Base-by-base conservation (phyloP, 2,113 vertebrate species). In the Terrapene triunguis region DNA sequence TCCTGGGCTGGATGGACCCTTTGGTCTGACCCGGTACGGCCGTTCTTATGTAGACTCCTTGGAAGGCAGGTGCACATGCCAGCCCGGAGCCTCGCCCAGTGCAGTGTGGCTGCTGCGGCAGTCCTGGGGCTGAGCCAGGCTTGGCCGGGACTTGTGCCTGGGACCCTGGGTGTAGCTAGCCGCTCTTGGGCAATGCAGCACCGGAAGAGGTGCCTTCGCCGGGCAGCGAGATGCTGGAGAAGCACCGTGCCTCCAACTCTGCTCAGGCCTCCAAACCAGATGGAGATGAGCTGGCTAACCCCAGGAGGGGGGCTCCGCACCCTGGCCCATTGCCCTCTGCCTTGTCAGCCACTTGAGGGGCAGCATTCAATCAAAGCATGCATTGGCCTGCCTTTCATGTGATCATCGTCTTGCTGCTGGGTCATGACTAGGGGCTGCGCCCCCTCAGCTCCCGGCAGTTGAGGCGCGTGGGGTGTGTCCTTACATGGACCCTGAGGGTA, bases 51-150 rank as follows among this genome's bases (percentile, higher is more conserved):
- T 7, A 14, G 59, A 14, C 27, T 6, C 16, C 14, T 65, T 65
- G 32, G 2, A 5, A 55, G 42, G 13, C 5, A 42, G 19, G 13
- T 8, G 80, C 27, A 10, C 1, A 2, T 5, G 42, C 11, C 74
- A 44, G 74, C 42, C 16, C 5, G 6, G 48, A 38, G 24, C 4
- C 10, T 0, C 24, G 42, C 27, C 21, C 6, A 1, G 17, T 2
- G 22, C 54, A 10, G 54, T 5, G 25, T 11, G 25, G 25, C 10
- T 12, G 9, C 29, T 65, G 59, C 14, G 3, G 51, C 51, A 53
- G 16, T 17, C 51, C 5, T 6, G 51, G 51, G 51, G 29, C 59
- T 62, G 59, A 62, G 29, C 59, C 59, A 29, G 27, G 10, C 17
- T 57, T 27, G 55, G 27, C 57, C 14, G 57, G 55, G 57, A 27